Evolutionary conservation across 64 coral and sea anemone genomes (phyloP), one percentile per base, ranked within the genome.

Genomic region (Montipora cactus): DNA sequence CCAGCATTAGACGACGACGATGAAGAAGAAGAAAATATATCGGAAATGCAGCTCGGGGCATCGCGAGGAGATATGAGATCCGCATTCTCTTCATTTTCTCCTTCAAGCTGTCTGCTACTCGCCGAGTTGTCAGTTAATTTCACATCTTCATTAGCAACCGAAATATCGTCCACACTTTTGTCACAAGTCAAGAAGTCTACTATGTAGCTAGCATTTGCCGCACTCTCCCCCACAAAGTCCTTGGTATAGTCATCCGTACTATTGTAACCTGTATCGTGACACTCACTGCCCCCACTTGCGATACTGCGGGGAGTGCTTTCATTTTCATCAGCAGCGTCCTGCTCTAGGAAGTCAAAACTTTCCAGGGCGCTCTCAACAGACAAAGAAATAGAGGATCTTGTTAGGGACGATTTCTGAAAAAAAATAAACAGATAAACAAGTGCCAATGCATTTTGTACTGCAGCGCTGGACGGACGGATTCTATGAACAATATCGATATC

Each of bases 291-390:
- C 12, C 88, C 95, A 72, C 95, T 97, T 15, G 81, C 80, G 14
- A 87, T 87, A 19, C 95, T 97, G 44, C 89, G 81, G 47, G 93
- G 82, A 0, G 89, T 95, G 84, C 92, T 92, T 80, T 81, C 89
- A 7, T 81, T 74, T 70, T 95, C 93, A 14, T 91, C 95, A 44
- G 80, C 84, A 8, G 59, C 48, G 75, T 97, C 95, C 81, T 97
- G 93, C 37, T 91, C 94, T 71, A 97, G 75, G 84, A 97, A 97
- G 20, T 97, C 95, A 86, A 97, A 97, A 47, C 95, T 97, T 81
- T 97, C 95, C 61, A 97, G 59, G 5, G 95, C 95, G 71, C 95
- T 97, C 79, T 97, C 95, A 62, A 97, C 89, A 16, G 95, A 97
- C 45, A 97, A 62, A 18, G 95, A 97, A 28, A 97, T 94, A 52